A percentile compares a stretch with the other conserved stretches of the same genome.
Evolutionary conservation across 1,140 invertebrate species (phyloP).

Genomic region (Eulimnadia texana): DNA sequence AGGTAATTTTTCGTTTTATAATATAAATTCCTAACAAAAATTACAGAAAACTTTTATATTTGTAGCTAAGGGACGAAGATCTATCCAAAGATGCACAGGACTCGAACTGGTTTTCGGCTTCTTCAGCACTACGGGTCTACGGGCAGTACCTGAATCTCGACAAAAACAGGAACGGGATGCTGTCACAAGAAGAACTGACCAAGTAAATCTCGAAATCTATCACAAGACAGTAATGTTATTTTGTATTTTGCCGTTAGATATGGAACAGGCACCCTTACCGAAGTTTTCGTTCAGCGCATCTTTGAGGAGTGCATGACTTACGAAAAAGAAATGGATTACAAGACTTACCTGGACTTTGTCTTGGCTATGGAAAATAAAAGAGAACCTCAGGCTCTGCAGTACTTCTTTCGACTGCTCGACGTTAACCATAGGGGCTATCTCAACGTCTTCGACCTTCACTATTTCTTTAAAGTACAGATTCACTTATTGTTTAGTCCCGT

Average conservation of each 20-base stretch:
- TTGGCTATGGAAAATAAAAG: constrained; percentile 82
- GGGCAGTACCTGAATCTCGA: constrained; percentile 87
- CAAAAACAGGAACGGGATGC: constrained; percentile 88
- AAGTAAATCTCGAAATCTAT: constrained; percentile 35
- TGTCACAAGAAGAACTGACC: constrained; percentile 73
- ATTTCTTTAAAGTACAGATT: constrained; percentile 66
- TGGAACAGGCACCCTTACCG: constrained; percentile 78
- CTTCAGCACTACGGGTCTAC: constrained; percentile 76
- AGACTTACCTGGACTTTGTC: constrained; percentile 89
- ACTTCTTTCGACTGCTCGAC: constrained; percentile 83
- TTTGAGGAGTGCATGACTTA: constrained; percentile 93
- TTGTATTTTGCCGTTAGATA: constrained; percentile 38
- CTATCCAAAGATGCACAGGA: constrained; percentile 65
- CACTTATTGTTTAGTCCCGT: constrained; percentile 8
- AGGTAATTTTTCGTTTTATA: constrained; percentile 35
- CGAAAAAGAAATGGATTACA: constrained; percentile 95
- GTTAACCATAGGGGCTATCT: constrained; percentile 75
- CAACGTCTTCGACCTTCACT: constrained; percentile 79
- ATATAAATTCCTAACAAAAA: not conserved
- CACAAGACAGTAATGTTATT: not conserved
- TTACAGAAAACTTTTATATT: constrained; percentile 6
- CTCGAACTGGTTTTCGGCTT: constrained; percentile 88
- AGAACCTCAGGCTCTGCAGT: constrained; percentile 80
- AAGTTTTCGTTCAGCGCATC: constrained; percentile 78
- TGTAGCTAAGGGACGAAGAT: constrained; percentile 66